Percentiles rank a stretch among this genome's conserved stretches.
phyloP scores from a whole-genome alignment of 1,140 invertebrate genomes.

The Heliconius melpomene region DNA sequence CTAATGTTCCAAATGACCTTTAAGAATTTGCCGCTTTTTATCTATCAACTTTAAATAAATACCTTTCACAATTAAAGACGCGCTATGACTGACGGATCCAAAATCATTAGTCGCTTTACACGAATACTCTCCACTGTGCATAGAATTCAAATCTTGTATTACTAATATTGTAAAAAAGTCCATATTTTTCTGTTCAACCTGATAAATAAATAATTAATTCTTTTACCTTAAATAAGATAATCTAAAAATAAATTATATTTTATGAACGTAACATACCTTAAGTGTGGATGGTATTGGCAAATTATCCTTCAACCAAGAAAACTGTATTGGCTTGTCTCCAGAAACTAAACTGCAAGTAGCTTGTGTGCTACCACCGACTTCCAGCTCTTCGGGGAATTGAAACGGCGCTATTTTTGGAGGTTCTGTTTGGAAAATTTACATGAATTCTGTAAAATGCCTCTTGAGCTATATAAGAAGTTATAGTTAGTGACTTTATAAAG shows the following conservation, averaged over 20 bases:
- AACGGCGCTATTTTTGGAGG: constrained; percentile 73
- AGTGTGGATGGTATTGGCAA: constrained; percentile 69
- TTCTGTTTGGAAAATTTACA: constrained; percentile 46
- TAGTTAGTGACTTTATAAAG: too few relatives aligned
- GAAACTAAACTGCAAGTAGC: constrained; percentile 75
- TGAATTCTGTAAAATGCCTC: not conserved
- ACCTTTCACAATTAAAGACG: constrained; percentile 91
- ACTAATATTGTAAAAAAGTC: constrained; percentile 84
- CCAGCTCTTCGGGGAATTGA: constrained; percentile 75
- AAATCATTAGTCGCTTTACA: constrained; percentile 88
- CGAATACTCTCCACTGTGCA: constrained; percentile 90
- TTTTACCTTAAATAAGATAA: not conserved
- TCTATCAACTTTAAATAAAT: constrained; percentile 50
- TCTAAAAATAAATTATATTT: not conserved
- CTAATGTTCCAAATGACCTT: not conserved
- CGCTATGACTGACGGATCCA: constrained; percentile 86
- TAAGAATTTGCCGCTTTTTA: not conserved
- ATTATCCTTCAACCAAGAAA: constrained; percentile 75
- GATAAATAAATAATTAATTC: constrained; percentile 1
- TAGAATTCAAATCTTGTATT: constrained; percentile 88
- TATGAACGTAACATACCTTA: constrained; percentile 53
- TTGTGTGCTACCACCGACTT: constrained; percentile 76
- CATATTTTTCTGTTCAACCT: constrained; percentile 78
- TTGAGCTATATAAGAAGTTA: not conserved
- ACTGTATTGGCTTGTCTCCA: constrained; percentile 76